Percentiles rank a stretch among this genome's conserved stretches.
Conservation (phyloP, 2,888 invertebrate genomes). For the Drosophila meridiana region DNA sequence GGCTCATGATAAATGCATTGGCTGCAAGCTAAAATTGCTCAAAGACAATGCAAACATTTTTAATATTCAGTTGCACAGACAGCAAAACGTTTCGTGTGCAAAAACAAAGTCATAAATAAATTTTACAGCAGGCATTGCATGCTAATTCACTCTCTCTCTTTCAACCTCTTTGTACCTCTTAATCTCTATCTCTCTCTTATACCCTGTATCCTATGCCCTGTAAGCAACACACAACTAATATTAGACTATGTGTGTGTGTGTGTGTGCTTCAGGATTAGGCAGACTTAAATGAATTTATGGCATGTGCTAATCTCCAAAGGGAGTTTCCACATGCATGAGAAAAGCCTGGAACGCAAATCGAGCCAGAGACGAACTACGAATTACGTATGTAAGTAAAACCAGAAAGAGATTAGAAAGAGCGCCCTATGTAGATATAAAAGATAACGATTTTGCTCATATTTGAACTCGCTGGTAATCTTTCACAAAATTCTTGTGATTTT, state of each 20-base stretch:
- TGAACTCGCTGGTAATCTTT: neutral
- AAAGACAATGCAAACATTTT: slow-evolving; percentile 55
- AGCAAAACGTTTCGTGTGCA: slow-evolving; percentile 33
- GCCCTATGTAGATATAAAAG: slow-evolving; percentile 1
- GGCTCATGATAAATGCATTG: slow-evolving; percentile 43
- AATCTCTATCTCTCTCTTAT: neutral
- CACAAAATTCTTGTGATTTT: neutral
- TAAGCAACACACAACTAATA: slow-evolving; percentile 45
- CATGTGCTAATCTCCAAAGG: slow-evolving; percentile 61
- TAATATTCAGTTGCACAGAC: slow-evolving; percentile 20
- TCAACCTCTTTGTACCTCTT: neutral
- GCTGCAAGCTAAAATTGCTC: slow-evolving; percentile 31
- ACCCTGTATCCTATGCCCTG: neutral
- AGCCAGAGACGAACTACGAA: slow-evolving; percentile 10
- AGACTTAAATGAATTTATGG: slow-evolving; percentile 76
- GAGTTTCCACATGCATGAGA: slow-evolving; percentile 40
- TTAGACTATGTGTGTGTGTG: slow-evolving; percentile 30
- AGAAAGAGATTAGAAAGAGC: slow-evolving; percentile 7
- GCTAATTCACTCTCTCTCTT: slow-evolving; percentile 43
- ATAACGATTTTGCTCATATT: slow-evolving; percentile 3
- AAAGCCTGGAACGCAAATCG: slow-evolving; percentile 18
- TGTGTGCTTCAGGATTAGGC: slow-evolving; percentile 59
- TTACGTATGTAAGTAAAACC: slow-evolving; percentile 26
- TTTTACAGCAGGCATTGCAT: slow-evolving; percentile 62
- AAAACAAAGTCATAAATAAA: slow-evolving; percentile 70